Evolutionary conservation across 2,113 vertebrate genomes (phyloP).

Genomic region (Oncorhynchus nerka): DNA sequence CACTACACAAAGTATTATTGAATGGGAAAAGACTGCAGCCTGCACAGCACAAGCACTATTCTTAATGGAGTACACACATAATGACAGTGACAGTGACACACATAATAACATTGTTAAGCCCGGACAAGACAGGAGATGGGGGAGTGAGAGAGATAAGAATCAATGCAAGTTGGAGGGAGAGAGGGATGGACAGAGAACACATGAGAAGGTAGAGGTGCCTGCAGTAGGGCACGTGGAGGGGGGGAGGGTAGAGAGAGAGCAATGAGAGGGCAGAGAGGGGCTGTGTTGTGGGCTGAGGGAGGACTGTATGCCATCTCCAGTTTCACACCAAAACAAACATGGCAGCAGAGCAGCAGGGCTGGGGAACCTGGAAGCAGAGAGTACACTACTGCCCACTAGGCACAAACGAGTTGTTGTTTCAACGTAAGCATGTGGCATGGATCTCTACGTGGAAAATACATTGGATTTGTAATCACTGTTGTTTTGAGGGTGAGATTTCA

Average conservation of each 20-base stretch:
- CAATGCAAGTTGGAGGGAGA: background rate
- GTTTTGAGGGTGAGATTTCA: no score
- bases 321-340: constrained; percentile 27
- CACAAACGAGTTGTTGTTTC: no score
- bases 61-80: background rate
- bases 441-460: no score
- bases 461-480: no score
- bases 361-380: background rate
- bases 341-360: background rate
- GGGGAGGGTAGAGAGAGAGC: background rate
- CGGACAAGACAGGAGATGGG: background rate
- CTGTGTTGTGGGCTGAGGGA: background rate
- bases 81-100: background rate
- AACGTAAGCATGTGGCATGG: no score
- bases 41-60: background rate
- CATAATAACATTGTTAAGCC: background rate
- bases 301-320: background rate
- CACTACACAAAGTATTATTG: background rate
- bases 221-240: background rate
- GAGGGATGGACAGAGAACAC: background rate
- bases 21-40: background rate
- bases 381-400: background rate
- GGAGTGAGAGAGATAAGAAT: background rate
- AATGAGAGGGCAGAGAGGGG: background rate
- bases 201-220: background rate